phyloP scores from a whole-genome alignment of 2,797 vertebrate genomes.

The Halcyon badia region DNA sequence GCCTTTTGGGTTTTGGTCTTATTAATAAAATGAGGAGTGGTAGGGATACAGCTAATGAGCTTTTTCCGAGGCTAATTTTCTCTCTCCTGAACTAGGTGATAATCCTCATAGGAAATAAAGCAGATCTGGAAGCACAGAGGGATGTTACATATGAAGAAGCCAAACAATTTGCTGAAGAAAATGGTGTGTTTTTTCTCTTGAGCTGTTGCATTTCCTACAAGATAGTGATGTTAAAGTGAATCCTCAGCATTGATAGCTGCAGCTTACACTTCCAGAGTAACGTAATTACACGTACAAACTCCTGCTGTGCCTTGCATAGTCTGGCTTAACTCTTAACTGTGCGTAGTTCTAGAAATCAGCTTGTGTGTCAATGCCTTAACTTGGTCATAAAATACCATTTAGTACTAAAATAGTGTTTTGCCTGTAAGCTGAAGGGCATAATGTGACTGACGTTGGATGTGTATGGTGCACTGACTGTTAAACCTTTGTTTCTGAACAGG shows the following conservation, averaged over 20 bases:
- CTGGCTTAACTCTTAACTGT: neutral
- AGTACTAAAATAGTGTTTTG: neutral
- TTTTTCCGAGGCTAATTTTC: constrained; percentile 17
- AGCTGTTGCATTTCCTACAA: neutral
- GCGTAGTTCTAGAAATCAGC: neutral
- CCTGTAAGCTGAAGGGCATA: neutral
- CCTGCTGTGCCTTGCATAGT: neutral
- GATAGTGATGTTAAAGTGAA: neutral
- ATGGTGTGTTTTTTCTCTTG: constrained; percentile 84
- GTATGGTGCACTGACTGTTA: constrained; percentile 40
- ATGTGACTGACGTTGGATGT: neutral
- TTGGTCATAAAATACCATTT: neutral
- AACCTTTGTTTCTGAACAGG: constrained; percentile 83
- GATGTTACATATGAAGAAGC: constrained; percentile 98
- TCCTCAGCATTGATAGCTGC: neutral
- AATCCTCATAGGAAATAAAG: constrained; percentile 98
- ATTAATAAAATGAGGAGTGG: neutral
- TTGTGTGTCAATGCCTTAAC: neutral
- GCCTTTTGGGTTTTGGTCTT: neutral
- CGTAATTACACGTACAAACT: neutral
- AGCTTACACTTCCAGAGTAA: neutral
- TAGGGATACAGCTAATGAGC: neutral
- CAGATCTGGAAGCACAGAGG: constrained; percentile 96
- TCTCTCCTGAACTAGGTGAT: constrained; percentile 88
- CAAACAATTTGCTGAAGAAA: constrained; percentile 98